These are phyloP conservation scores for Catharus minimus DNA, from an alignment of 2,113 vertebrate genomes.

Conservation along the genomic window DNA sequence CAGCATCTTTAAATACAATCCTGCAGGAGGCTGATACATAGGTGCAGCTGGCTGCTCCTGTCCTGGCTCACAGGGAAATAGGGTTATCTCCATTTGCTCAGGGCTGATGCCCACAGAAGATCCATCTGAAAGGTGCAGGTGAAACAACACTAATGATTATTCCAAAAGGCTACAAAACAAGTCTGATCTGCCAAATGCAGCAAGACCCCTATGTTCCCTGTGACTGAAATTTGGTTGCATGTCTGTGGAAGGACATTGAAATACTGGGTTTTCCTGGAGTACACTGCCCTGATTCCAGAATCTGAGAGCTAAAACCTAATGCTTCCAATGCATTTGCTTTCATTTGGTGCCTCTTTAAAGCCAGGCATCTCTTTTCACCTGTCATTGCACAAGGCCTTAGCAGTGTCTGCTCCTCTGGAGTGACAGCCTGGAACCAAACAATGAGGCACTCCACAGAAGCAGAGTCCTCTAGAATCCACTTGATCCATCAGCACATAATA, in stretches of 20 bases:
- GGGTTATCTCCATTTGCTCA: not conserved
- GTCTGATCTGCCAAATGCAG: not conserved
- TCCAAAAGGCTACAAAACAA: not conserved
- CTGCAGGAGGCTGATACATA: not conserved
- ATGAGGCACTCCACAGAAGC: not conserved
- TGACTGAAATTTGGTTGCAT: not conserved
- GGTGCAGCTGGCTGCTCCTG: not conserved
- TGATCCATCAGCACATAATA: not conserved
- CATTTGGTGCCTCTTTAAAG: not conserved
- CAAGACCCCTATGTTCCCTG: not conserved
- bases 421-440: not conserved
- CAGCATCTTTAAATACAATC: not conserved
- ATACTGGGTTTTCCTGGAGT: not conserved
- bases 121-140: slow-evolving; percentile 16
- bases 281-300: not conserved
- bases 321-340: not conserved
- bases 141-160: not conserved
- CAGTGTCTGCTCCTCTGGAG: not conserved
- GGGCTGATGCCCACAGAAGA: not conserved
- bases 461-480: not conserved
- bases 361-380: not conserved
- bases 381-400: not conserved
- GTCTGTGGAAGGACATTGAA: not conserved
- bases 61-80: not conserved
- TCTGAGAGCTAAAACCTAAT: not conserved